Evolutionary conservation across 2,113 vertebrate species (phyloP).

Genomic region (Xenotilapia leptura): DNA sequence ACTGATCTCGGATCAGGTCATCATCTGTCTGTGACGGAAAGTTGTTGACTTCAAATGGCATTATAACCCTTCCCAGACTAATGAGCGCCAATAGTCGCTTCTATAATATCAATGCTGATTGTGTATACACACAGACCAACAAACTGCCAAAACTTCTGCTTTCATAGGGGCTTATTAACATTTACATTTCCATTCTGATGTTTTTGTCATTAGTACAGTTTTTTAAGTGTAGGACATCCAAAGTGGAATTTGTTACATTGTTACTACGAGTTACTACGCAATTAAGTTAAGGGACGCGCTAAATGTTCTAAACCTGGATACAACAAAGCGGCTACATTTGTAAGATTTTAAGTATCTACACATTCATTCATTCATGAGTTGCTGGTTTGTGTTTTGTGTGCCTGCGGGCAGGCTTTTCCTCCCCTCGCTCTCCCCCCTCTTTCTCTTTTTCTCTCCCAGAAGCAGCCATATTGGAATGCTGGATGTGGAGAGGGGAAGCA

Average conservation of each 20-base stretch:
- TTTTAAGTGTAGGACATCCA: not conserved
- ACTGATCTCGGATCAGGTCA: not conserved
- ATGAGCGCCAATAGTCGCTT: not conserved
- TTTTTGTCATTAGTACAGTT: not conserved
- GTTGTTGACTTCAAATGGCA: not conserved
- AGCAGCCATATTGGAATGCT: slow-evolving; percentile 70
- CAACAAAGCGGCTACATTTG: not conserved
- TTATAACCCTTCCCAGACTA: not conserved
- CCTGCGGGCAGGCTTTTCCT: slow-evolving; percentile 7
- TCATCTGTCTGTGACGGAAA: not conserved
- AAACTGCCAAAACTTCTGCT: not conserved
- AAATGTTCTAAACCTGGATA: not conserved
- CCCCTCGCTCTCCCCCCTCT: not conserved
- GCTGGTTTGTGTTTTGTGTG: not conserved
- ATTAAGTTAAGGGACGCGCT: not conserved
- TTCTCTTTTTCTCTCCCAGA: not conserved
- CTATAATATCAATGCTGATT: not conserved
- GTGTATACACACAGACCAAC: not conserved
- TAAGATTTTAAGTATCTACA: not conserved
- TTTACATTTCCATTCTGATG: not conserved
- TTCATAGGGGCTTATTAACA: not conserved
- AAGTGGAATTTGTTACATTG: not conserved
- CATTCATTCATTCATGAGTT: slow-evolving; percentile 27
- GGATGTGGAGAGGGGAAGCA: slow-evolving; percentile 58
- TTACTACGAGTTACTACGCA: not conserved